phyloP scores from a whole-genome alignment of 2,888 invertebrate species.

The Lepidochrysops patricia region DNA sequence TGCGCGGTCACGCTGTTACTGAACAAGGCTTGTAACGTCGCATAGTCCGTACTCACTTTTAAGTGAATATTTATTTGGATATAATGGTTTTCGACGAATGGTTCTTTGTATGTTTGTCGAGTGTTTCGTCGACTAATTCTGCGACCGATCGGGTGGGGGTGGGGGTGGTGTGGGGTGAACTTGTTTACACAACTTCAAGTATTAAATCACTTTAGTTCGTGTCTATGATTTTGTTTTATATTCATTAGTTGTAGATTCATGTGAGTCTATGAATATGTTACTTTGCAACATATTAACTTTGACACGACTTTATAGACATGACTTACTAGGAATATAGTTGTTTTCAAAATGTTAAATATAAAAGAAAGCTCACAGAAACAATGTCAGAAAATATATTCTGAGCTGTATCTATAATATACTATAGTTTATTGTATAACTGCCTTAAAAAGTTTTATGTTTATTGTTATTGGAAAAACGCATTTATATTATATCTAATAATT shows the following conservation, averaged over 20 bases:
- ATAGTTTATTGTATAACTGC: too few species aligned
- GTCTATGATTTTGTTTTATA: constrained; percentile 37
- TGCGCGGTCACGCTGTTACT: too few species aligned
- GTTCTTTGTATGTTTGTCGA: constrained; percentile 27
- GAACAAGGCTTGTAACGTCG: background rate
- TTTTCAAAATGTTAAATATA: too few species aligned
- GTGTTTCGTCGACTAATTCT: constrained; percentile 39
- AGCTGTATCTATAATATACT: too few species aligned
- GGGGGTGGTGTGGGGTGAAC: constrained; percentile 47
- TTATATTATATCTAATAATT: too few species aligned
- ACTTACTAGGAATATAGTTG: too few species aligned
- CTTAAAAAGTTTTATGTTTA: too few species aligned
- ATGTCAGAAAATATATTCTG: too few species aligned
- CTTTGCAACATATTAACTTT: background rate
- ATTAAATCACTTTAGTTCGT: constrained; percentile 56
- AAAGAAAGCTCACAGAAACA: too few species aligned
- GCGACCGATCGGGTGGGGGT: constrained; percentile 35
- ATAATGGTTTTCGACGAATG: constrained; percentile 27
- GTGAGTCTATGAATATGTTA: background rate
- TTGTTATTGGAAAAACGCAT: too few species aligned
- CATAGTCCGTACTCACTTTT: background rate
- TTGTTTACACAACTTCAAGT: constrained; percentile 68
- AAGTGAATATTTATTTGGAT: constrained; percentile 34
- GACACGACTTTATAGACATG: too few species aligned
- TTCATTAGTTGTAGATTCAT: background rate